These are phyloP conservation scores for Drosophila heteroneura DNA, from an alignment of 2,888 invertebrate genomes.

Conservation along the genomic window DNA sequence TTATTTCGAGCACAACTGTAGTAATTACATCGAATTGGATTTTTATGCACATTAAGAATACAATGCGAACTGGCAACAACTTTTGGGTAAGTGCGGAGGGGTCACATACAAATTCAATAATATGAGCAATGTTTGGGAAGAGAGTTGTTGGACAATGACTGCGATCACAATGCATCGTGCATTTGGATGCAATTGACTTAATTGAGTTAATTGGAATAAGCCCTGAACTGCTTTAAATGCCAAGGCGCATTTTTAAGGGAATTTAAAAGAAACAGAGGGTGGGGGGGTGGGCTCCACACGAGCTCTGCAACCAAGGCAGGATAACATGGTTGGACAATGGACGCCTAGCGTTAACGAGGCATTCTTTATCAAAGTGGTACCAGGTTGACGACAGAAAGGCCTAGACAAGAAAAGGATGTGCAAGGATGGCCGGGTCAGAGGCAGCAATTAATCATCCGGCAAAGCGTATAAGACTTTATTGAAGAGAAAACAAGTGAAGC, in stretches of 20 bases:
- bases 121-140: background rate
- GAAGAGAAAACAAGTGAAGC: slow-evolving; percentile 28
- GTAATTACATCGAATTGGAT: background rate
- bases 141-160: background rate
- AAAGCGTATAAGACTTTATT: slow-evolving; percentile 13
- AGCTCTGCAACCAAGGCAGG: background rate
- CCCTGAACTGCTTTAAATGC: background rate
- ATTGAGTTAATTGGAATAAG: background rate
- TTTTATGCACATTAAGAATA: background rate
- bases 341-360: slow-evolving; percentile 11
- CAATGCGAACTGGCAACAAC: too few relatives aligned
- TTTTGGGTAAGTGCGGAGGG: background rate
- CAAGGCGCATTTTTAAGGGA: background rate
- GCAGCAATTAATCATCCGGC: slow-evolving; percentile 56
- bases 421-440: slow-evolving; percentile 11
- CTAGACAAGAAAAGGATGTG: background rate
- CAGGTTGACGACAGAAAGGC: slow-evolving; percentile 6
- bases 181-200: background rate
- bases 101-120: background rate
- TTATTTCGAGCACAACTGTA: background rate
- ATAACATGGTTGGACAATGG: slow-evolving; percentile 6
- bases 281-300: background rate
- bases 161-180: background rate
- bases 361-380: slow-evolving; percentile 39
- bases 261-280: background rate